Percentiles rank a stretch among this genome's conserved stretches.
These are phyloP conservation scores for Microcebus ravelobensis DNA, from an alignment of 2,113 vertebrate species.

Conservation along the genomic window DNA sequence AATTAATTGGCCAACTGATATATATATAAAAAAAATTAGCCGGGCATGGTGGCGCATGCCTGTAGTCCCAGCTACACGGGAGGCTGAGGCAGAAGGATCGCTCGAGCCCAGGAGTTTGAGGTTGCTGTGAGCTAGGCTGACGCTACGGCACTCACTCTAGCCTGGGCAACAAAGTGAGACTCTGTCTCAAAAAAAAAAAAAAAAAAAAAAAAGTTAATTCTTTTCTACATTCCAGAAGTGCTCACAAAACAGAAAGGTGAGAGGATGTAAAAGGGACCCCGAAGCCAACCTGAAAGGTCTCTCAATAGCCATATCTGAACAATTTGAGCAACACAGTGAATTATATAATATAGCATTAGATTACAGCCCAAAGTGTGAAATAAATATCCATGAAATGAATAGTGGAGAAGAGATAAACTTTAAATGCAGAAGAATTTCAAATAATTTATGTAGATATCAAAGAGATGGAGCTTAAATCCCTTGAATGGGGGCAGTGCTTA, in stretches of 20 bases:
- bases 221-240: neutral
- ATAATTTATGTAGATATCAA: neutral
- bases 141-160: no score
- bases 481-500: neutral
- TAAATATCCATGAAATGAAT: neutral
- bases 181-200: no score
- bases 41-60: no score
- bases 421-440: neutral
- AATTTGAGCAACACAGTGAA: neutral
- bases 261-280: neutral
- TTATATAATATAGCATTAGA: neutral
- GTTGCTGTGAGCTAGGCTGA: no score
- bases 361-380: neutral
- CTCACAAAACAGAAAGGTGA: neutral
- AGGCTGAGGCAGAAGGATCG: no score
- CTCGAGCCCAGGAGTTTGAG: no score
- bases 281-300: neutral
- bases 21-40: no score
- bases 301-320: neutral
- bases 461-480: neutral
- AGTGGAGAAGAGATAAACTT: neutral
- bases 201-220: neutral
- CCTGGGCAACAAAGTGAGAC: no score
- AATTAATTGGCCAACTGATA: no score
- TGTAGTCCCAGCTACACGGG: no score